These are phyloP conservation scores for Subanguina moxae DNA, from an alignment of 1,140 invertebrate genomes.

Conservation along the genomic window DNA sequence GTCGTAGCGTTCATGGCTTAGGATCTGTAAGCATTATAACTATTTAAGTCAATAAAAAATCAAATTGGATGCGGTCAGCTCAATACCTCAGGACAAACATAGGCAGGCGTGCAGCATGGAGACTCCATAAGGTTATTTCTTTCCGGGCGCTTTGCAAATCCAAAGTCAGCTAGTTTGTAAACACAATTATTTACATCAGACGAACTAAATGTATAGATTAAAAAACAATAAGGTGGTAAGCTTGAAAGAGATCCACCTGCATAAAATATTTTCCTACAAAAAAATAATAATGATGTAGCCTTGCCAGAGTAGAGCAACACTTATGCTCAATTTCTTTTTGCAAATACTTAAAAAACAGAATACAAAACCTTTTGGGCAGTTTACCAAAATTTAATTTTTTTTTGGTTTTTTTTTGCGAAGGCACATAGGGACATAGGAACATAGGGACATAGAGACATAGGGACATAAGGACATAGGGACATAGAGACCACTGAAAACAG, in stretches of 20 bases:
- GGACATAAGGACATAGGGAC: too few relatives aligned
- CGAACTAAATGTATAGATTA: constrained; percentile 51
- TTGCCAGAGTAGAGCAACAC: too few relatives aligned
- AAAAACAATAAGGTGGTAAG: neutral
- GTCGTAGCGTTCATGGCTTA: constrained; percentile 94
- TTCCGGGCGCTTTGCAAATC: constrained; percentile 94
- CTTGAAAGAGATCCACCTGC: constrained; percentile 61
- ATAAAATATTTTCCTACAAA: constrained; percentile 73
- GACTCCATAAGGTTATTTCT: constrained; percentile 77
- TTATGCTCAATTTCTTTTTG: too few relatives aligned
- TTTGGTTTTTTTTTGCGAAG: too few relatives aligned
- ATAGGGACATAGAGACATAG: too few relatives aligned
- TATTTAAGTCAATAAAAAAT: neutral
- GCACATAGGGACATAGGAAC: too few relatives aligned
- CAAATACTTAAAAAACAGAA: too few relatives aligned
- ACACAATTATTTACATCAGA: constrained; percentile 66
- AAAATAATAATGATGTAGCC: too few relatives aligned
- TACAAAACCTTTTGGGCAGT: too few relatives aligned
- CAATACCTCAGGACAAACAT: constrained; percentile 87
- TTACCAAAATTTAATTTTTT: too few relatives aligned
- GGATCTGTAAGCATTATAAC: constrained; percentile 33
- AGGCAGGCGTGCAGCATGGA: constrained; percentile 96
- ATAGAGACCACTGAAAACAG: too few relatives aligned
- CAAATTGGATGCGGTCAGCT: too few relatives aligned
- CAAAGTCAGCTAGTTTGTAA: constrained; percentile 95